Base-by-base conservation (phyloP, 2,113 vertebrate species). In the Alligator mississippiensis region DNA sequence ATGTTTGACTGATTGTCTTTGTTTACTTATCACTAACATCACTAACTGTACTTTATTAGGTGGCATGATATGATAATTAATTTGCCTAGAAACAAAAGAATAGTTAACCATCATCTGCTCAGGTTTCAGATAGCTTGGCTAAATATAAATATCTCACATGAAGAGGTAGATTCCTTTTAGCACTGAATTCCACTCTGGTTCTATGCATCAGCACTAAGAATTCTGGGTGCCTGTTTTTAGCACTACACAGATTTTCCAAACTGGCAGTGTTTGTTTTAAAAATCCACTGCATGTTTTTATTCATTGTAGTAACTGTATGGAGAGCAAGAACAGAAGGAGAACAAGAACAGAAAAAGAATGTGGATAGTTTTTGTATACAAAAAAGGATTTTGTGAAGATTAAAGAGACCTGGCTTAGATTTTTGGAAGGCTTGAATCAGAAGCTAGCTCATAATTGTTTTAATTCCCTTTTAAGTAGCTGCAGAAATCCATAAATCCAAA, bases 401-500 rank as follows among this genome's bases (percentile, higher is more conserved):
- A 85, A 66, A 92, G 11, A 13, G 30, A 90, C n/a, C 75, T 93
- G 68, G 22, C 47, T 96, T 85, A 13, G 92, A 79, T 83, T 94
- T 96, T 95, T 94, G 68, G 89, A 96, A 96, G 84, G 72, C 55
- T 70, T 86, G 85, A 93, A 75, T 10, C 60, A 93, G 90, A 97
- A 27, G 25, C 72, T 93, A 93, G 34, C 54, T 95, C 75, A 82
- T 88, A 96, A 95, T 30, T 92, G 58, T 92, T 95, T 93, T 54
- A 80, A 77, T 80, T 84, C 57, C 82, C 57, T 86, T 95, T 94
- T 34, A 91, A 97, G 92, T 88, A 94, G 85, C 95, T 95, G 92
- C 89, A 93, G 90, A 97, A 97, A 95, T 94, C 84, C 96, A 96
- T 96, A 97, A 97, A 93, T 82, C 19, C 85, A 96, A 95, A 97